phyloP scores from a whole-genome alignment of 2,888 invertebrate genomes.

The Clepsis dumicolana region DNA sequence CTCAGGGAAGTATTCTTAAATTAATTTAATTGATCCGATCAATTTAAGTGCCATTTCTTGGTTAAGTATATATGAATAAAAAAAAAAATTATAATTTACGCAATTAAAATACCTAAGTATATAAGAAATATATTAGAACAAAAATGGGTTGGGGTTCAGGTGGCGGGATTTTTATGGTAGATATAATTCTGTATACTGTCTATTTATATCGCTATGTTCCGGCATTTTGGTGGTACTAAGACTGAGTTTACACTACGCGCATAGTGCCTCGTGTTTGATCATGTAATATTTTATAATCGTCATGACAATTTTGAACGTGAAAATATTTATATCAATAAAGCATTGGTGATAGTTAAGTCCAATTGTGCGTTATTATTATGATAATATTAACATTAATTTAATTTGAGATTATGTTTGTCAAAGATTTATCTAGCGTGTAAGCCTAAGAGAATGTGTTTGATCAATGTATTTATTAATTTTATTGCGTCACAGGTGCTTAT shows the following conservation, averaged over 20 bases:
- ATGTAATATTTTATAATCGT: slow-evolving; percentile 14
- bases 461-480: not conserved
- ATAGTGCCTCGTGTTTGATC: slow-evolving; percentile 31
- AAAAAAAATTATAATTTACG: not conserved
- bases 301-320: slow-evolving; percentile 30
- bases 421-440: slow-evolving; percentile 9
- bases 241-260: slow-evolving; percentile 34
- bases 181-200: not conserved
- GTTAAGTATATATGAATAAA: not conserved
- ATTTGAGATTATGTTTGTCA: slow-evolving; percentile 20
- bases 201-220: slow-evolving; percentile 1
- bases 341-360: slow-evolving; percentile 11
- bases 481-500: not conserved
- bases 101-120: not conserved
- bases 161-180: slow-evolving; percentile 30
- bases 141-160: slow-evolving; percentile 25
- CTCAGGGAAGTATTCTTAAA: not conserved
- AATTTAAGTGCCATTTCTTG: slow-evolving; percentile 26
- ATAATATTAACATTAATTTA: slow-evolving; percentile 10
- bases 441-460: slow-evolving; percentile 1
- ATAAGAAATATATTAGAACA: not conserved
- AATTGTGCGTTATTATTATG: slow-evolving; percentile 3
- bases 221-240: slow-evolving; percentile 31
- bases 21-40: not conserved
- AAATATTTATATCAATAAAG: slow-evolving; percentile 11